Conservation (phyloP, 2,113 vertebrate genomes). For the Psittacula cyanocephala region DNA sequence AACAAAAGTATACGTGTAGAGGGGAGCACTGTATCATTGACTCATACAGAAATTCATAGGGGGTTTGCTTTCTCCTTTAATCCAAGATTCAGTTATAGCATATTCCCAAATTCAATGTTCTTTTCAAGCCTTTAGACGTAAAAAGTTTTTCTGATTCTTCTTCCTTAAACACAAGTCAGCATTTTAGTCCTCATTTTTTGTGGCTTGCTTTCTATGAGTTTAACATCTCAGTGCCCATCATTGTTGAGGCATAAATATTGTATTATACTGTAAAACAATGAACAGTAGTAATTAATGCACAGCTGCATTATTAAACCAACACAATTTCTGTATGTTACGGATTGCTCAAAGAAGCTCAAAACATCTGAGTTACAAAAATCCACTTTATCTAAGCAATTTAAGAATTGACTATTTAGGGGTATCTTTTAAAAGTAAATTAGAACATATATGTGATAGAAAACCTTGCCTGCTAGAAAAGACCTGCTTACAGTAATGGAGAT, state of each 20-base stretch:
- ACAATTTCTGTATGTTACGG: not conserved
- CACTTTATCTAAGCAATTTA: not conserved
- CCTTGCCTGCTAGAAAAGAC: not conserved
- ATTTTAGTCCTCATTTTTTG: not conserved
- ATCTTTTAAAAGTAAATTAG: not conserved
- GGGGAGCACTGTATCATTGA: not conserved
- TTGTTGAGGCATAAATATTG: not conserved
- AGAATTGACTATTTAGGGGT: not conserved
- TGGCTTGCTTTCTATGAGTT: not conserved
- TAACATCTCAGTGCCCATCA: not conserved
- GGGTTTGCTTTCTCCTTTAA: not conserved
- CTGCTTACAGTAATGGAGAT: not conserved
- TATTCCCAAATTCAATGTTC: not conserved
- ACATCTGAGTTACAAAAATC: not conserved
- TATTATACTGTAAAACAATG: not conserved
- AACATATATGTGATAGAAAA: not conserved
- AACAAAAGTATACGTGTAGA: not conserved
- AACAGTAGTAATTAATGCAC: not conserved
- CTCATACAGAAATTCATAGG: not conserved
- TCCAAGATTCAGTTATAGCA: not conserved
- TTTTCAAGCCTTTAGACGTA: not conserved
- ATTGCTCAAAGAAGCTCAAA: not conserved
- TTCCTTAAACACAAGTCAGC: not conserved
- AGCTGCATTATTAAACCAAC: not conserved
- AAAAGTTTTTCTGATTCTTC: not conserved